Evolutionary conservation across 2,797 vertebrate genomes (phyloP).

Genomic region (Podarcis lilfordi): DNA sequence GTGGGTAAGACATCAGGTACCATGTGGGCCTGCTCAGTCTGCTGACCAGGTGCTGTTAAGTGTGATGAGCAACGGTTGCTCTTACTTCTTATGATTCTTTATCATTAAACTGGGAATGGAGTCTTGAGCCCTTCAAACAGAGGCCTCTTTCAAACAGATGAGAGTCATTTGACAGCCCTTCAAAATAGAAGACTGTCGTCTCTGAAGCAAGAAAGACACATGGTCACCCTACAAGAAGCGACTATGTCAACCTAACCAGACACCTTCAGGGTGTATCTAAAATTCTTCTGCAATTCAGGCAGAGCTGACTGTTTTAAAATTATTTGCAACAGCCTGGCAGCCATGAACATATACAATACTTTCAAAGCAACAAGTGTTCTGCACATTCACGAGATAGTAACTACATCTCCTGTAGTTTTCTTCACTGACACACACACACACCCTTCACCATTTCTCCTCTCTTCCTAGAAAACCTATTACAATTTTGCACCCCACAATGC

Average conservation of each 20-base stretch:
- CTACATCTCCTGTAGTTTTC: not conserved
- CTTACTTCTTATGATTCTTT: too few species aligned
- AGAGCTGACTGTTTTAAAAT: not conserved
- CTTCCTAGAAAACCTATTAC: not conserved
- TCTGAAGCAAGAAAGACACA: too few species aligned
- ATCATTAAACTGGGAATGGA: too few species aligned
- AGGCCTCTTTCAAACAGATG: too few species aligned
- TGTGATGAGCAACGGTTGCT: too few species aligned
- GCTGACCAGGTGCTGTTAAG: too few species aligned
- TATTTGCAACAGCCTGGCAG: not conserved
- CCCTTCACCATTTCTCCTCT: too few species aligned
- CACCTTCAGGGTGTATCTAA: not conserved
- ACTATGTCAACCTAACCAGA: not conserved
- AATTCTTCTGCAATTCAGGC: not conserved
- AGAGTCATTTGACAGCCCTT: too few species aligned
- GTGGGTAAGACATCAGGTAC: too few species aligned
- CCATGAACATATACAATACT: not conserved
- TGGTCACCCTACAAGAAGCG: not conserved
- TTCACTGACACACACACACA: not conserved
- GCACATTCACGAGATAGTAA: not conserved
- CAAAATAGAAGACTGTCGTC: too few species aligned
- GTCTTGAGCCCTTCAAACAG: too few species aligned
- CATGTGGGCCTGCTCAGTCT: too few species aligned
- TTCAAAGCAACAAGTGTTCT: not conserved
- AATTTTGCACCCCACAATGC: not conserved